Conservation (phyloP, 2,113 vertebrate genomes). For the Drymodes brunneopygia region DNA sequence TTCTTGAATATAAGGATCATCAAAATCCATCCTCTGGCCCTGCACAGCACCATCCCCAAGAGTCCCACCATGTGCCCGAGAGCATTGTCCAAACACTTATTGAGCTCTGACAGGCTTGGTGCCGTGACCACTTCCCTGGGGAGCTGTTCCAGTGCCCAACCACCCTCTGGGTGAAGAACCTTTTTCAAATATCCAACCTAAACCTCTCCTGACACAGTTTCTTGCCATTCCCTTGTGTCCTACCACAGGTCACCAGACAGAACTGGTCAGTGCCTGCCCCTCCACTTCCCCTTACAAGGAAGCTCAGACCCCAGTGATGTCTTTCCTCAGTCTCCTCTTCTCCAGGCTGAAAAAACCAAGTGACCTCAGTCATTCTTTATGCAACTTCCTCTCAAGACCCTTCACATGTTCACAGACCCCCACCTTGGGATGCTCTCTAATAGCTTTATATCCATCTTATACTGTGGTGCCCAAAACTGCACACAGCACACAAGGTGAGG, state of each 20-base stretch:
- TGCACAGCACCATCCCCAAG: not conserved
- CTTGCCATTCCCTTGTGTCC: not conserved
- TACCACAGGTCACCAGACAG: too few species aligned
- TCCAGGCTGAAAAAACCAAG: not conserved
- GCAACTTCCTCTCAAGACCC: not conserved
- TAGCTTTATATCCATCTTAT: not conserved
- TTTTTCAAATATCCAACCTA: too few species aligned
- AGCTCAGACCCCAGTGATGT: not conserved
- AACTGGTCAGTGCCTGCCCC: not conserved
- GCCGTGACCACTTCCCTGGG: not conserved
- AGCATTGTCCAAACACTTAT: too few species aligned
- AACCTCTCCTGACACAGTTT: not conserved
- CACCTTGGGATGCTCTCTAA: not conserved
- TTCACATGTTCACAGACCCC: not conserved
- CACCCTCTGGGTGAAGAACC: not conserved
- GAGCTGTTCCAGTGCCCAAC: not conserved
- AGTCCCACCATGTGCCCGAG: fast-evolving
- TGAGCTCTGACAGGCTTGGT: not conserved
- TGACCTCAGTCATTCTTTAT: not conserved
- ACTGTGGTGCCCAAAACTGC: not conserved
- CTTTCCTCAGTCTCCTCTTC: not conserved
- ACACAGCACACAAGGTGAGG: not conserved
- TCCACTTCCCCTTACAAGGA: not conserved
- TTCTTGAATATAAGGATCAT: not conserved
- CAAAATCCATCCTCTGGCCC: not conserved